Percentiles rank a stretch among this genome's conserved stretches.
Conservation (phyloP, 2,797 vertebrate genomes). For the Acrocephalus scirpaceus region DNA sequence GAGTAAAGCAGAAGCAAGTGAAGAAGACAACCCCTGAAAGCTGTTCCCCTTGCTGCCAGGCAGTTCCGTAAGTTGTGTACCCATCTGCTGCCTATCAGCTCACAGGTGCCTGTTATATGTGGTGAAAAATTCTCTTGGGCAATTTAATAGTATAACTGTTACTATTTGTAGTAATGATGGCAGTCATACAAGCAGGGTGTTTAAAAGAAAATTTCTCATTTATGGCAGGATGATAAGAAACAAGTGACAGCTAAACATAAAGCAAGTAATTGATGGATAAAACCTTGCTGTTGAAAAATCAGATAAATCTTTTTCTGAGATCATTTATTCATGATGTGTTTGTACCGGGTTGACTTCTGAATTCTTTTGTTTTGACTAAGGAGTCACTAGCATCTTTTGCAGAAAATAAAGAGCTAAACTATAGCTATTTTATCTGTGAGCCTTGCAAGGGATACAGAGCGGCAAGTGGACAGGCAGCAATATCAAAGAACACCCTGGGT, state of each 20-base stretch:
- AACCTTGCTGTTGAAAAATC: not conserved
- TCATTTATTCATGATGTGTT: not conserved
- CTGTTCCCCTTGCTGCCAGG: slow-evolving; percentile 13
- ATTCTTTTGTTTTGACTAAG: not conserved
- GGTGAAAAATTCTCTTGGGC: not conserved
- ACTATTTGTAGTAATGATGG: not conserved
- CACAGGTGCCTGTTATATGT: not conserved
- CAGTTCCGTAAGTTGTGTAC: not conserved
- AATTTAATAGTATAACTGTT: not conserved
- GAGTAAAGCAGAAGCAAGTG: not conserved
- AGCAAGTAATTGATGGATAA: slow-evolving; percentile 5
- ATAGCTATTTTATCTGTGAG: not conserved
- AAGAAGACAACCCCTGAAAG: not conserved
- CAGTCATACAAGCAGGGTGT: not conserved
- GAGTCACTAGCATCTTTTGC: not conserved
- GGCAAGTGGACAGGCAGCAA: not conserved
- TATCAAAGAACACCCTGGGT: not conserved
- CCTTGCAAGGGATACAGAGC: not conserved
- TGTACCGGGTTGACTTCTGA: not conserved
- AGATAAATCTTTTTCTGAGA: not conserved
- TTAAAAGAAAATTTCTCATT: slow-evolving; percentile 42
- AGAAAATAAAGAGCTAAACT: not conserved
- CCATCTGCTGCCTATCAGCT: slow-evolving; percentile 35
- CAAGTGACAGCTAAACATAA: slow-evolving; percentile 46
- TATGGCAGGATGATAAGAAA: slow-evolving; percentile 41